Evolutionary conservation across 2,113 vertebrate species (phyloP), one percentile per base, ranked within the genome.

Genomic region (Tychaedon coryphoeus): DNA sequence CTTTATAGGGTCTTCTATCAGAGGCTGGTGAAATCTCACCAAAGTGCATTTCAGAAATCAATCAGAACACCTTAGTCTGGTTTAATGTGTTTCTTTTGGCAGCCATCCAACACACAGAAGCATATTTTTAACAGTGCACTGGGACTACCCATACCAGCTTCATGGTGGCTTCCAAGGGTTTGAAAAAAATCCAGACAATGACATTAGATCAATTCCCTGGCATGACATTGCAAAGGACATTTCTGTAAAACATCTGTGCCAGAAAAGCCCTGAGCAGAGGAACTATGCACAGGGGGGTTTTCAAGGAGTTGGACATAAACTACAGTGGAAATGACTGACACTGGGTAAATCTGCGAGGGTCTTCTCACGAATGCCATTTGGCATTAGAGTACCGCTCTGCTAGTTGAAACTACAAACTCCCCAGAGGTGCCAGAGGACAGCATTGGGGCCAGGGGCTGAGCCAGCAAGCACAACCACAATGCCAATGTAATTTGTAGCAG

Each of bases 271-370:
- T 26, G 34, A 81, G 43, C 54, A 51, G 0, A 2, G 8, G 4
- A 56, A 9, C 38, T 15, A 3, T 0, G 16, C 54, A 47, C 12
- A 11, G 7, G 17, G 7, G 17, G 9, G 13, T 60, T 74, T 90
- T 51, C 48, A 64, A 28, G 36, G 31, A 74, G 23, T 9, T 40
- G 31, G 40, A 67, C 13, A 31, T 3, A 42, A 87, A 54, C 45
- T 18, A 8, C 43, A 24, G 0, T 9, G 31, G 42, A 47, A 78
- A 83, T 12, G 2, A 42, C 34, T 29, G n/a, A 61, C 2, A 0
- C 13, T 38, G 29, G 45, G 6, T 24, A 76, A 25, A 25, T 31
- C 48, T 19, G 13, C 20, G 6, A 88, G 24, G 42, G 13, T 13
- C 8, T 61, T 33, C 57, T 65, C 62, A 57, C 36, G 67, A 50